A percentile compares a stretch with the other conserved stretches of the same genome.
Conservation (phyloP, 2,113 vertebrate genomes). For the Caranx melampygus region DNA sequence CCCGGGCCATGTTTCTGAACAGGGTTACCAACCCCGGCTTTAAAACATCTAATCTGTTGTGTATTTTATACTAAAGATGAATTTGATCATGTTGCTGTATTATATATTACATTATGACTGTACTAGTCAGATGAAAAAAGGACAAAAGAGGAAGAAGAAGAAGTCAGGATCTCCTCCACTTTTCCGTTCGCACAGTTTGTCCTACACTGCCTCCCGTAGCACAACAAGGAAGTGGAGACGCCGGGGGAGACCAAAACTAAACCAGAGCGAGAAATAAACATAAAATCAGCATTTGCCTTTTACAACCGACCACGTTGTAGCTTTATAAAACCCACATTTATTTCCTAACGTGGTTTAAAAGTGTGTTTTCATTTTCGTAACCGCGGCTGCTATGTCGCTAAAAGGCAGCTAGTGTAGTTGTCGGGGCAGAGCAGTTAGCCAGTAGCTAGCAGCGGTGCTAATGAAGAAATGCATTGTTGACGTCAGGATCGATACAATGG, state of each 20-base stretch:
- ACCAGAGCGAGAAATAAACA: background rate
- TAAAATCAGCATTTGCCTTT: background rate
- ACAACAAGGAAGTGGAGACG: conserved; percentile 56
- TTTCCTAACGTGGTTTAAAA: background rate
- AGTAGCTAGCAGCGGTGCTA: conserved; percentile 27
- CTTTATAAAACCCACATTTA: fast-evolving
- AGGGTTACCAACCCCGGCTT: too few relatives aligned
- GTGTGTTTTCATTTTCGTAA: background rate
- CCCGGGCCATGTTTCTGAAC: too few relatives aligned
- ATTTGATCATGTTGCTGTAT: too few relatives aligned
- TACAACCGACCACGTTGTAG: fast-evolving
- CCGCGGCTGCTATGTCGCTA: background rate
- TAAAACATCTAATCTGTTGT: too few relatives aligned
- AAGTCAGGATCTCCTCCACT: too few relatives aligned
- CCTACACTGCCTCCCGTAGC: conserved; percentile 30
- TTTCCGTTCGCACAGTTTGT: conserved; percentile 1
- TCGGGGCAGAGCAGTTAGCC: background rate
- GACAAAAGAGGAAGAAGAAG: too few relatives aligned
- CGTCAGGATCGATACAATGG: conserved; percentile 54
- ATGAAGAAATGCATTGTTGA: background rate
- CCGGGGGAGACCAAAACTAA: fast-evolving
- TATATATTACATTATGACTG: too few relatives aligned
- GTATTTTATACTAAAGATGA: too few relatives aligned
- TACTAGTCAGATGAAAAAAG: background rate
- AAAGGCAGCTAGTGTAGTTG: background rate